A percentile compares a stretch with the other conserved stretches of the same genome.
Evolutionary conservation across 2,113 vertebrate species (phyloP).

Genomic region (Hydropotes inermis): DNA sequence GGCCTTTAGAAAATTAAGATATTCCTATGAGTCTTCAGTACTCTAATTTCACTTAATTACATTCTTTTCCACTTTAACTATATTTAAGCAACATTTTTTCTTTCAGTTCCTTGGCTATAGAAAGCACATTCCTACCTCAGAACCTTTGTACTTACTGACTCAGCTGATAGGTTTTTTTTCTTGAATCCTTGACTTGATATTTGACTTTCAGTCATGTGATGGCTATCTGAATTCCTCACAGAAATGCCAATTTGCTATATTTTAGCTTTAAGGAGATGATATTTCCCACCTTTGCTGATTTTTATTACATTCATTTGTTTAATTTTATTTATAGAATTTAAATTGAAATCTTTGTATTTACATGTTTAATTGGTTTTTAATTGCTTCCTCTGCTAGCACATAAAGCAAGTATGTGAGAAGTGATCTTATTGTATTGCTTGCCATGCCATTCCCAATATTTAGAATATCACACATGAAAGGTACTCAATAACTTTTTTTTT

Average conservation of each 20-base stretch:
- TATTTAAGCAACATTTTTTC: background rate
- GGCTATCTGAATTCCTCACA: background rate
- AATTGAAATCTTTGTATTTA: background rate
- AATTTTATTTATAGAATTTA: background rate
- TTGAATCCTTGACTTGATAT: background rate
- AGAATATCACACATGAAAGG: background rate
- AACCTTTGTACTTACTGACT: background rate
- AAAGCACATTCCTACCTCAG: background rate
- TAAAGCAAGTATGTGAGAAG: background rate
- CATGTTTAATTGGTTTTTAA: background rate
- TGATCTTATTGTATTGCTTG: background rate
- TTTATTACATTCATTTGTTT: background rate
- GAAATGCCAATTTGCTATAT: background rate
- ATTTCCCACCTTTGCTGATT: background rate
- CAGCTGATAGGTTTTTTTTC: background rate
- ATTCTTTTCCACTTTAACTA: background rate
- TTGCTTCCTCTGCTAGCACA: background rate
- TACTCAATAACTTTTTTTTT: background rate
- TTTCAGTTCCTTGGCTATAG: background rate
- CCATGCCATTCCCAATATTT: background rate
- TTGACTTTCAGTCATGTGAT: background rate
- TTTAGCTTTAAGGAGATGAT: background rate
- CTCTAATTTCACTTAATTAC: background rate
- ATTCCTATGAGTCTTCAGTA: background rate
- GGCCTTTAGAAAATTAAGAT: background rate